Evolutionary conservation across 2,113 vertebrate genomes (phyloP).

Genomic region (Rhinolophus sinicus): DNA sequence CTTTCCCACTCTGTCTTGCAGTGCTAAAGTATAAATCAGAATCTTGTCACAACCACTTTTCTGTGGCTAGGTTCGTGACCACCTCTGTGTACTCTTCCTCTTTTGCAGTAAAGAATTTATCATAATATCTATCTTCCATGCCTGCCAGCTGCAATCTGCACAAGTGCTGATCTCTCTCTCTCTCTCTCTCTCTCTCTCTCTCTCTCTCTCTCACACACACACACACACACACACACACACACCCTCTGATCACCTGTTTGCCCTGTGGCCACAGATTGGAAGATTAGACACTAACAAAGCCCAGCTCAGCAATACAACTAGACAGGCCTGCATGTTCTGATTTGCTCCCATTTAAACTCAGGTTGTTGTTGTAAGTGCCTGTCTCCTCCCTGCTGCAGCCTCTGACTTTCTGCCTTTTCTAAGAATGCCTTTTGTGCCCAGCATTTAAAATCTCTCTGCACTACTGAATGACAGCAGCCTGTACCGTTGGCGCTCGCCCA

Average conservation of each 20-base stretch:
- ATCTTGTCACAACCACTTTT: background rate
- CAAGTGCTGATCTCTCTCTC: background rate
- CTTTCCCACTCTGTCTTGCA: background rate
- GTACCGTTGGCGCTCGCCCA: accelerated
- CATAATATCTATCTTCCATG: background rate
- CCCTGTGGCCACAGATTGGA: constrained; percentile 67
- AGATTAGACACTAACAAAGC: constrained; percentile 66
- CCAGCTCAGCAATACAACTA: background rate
- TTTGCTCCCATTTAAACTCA: constrained; percentile 51
- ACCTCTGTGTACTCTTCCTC: background rate
- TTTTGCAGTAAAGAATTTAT: constrained; percentile 49
- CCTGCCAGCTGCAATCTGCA: constrained; percentile 62
- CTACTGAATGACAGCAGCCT: background rate
- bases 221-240: background rate
- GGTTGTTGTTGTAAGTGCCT: constrained; percentile 2
- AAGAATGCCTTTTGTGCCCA: background rate
- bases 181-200: no score
- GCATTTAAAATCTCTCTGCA: background rate
- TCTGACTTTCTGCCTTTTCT: background rate
- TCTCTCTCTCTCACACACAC: no score
- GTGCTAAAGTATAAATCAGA: background rate
- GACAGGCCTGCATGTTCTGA: constrained; percentile 1
- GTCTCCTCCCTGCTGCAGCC: constrained; percentile 51
- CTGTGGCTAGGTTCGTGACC: background rate
- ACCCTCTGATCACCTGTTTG: constrained; percentile 62